Percentiles rank a stretch among this genome's conserved stretches.
These are phyloP conservation scores for Lasioglossum leucozonium DNA, from an alignment of 2,888 invertebrate species.

Conservation along the genomic window DNA sequence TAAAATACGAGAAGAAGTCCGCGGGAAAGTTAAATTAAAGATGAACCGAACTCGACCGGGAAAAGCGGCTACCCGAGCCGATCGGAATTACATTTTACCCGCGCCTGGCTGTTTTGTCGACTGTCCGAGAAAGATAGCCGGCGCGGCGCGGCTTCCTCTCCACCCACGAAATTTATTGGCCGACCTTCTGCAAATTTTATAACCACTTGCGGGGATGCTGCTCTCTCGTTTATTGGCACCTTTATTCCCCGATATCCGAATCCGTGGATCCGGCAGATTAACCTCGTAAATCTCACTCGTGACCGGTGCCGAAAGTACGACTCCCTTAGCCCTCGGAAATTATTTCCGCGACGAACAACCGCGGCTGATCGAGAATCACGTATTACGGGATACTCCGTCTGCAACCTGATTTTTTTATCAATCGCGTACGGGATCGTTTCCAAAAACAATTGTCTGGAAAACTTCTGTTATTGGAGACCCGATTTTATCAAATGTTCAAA, in stretches of 20 bases:
- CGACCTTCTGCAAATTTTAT: slow-evolving; percentile 31
- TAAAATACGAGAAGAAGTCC: slow-evolving; percentile 75
- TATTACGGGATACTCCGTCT: not conserved
- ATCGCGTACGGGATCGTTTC: too few species aligned
- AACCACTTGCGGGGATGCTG: slow-evolving; percentile 16
- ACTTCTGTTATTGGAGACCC: too few species aligned
- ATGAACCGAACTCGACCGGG: slow-evolving; percentile 66
- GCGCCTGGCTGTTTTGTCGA: slow-evolving; percentile 48
- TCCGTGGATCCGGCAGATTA: not conserved
- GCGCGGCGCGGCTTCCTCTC: not conserved
- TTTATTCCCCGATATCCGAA: slow-evolving; percentile 19
- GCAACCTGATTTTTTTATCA: too few species aligned
- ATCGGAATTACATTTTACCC: slow-evolving; percentile 45
- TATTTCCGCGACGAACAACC: not conserved
- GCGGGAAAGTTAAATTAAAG: slow-evolving; percentile 78
- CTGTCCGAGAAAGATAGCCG: slow-evolving; percentile 40
- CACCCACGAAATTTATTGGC: slow-evolving; percentile 42
- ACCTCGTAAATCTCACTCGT: slow-evolving; percentile 10
- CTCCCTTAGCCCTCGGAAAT: too few species aligned
- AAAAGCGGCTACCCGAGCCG: not conserved
- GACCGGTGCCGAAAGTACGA: not conserved
- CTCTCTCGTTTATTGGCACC: slow-evolving; percentile 29
- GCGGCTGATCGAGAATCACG: not conserved
- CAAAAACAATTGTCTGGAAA: too few species aligned
- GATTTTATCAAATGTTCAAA: too few species aligned